Evolutionary conservation across 92 coral and sea anemone species (phyloP).

Genomic region (Palythoa heliodiscus): DNA sequence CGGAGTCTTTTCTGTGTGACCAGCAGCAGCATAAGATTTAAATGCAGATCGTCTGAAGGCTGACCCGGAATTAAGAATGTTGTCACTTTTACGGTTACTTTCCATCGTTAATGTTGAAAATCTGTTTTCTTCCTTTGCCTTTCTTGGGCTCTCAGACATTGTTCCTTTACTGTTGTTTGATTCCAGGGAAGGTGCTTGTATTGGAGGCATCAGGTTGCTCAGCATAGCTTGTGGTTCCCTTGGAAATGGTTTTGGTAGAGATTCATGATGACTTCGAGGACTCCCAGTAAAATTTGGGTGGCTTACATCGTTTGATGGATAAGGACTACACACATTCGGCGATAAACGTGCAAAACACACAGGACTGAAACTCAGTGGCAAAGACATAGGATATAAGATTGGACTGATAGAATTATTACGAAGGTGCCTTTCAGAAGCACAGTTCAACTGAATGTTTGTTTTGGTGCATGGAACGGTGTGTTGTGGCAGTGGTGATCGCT

Average conservation of each 20-base stretch:
- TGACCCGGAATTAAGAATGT: not conserved
- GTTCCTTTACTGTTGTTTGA: not conserved
- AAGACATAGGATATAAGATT: not conserved
- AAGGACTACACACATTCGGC: not conserved
- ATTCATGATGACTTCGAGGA: not conserved
- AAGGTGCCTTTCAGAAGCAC: not conserved
- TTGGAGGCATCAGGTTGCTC: conserved; percentile 4
- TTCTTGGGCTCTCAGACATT: not conserved
- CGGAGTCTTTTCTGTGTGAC: not conserved
- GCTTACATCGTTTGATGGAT: not conserved
- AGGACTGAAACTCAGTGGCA: conserved; percentile 15
- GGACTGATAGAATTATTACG: not conserved
- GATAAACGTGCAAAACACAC: not conserved
- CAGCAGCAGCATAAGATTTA: not conserved
- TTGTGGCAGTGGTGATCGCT: not conserved
- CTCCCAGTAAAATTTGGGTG: not conserved
- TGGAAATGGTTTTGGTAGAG: conserved; percentile 20
- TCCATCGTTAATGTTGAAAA: not conserved
- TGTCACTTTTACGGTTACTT: not conserved
- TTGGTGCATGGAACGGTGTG: not conserved
- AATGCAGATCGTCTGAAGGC: conserved; percentile 1
- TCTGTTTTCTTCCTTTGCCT: not conserved
- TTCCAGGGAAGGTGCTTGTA: not conserved
- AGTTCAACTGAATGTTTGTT: not conserved
- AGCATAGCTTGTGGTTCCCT: not conserved